Base-by-base conservation (phyloP, 2,888 invertebrate genomes). In the Drosophila histrio region DNA sequence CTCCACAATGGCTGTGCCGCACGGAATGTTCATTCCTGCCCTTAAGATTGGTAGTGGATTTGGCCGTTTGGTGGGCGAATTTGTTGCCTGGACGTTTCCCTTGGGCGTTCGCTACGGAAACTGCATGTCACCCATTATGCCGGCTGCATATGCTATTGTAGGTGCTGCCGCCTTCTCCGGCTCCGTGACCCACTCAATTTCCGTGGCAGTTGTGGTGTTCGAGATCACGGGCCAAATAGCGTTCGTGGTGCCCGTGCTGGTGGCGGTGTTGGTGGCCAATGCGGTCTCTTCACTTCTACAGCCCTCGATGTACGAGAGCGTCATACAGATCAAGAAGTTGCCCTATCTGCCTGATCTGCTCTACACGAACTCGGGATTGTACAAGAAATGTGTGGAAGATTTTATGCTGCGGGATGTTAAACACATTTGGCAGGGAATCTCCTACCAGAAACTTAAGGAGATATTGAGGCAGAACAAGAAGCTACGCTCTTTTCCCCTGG, bases 141-240 rank as follows among this genome's bases (percentile, higher is more conserved):
- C 98, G 39, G 95, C 99, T 19, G 99, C 99, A 0, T 99, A 99
- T 92, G 98, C 99, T 1, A 97, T 98, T 0, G 99, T 98, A 0
- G 99, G 99, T 0, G 97, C 97, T 0, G 97, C 97, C 0, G 98
- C 99, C 0, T 96, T 99, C 91, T 97, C 98, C 0, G 99, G 98
- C 0, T 97, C 98, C 1, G 98, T 99, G 3, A 99, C 99, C 0
- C 98, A 99, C 92, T 98, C 99, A 0, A 98, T 99, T 30, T 98
- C 98, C 0, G 98, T 99, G 32, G 97, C 98, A 70, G 99, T 99
- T 75, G 99, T 99, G 72, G 96, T 99, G 56, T 98, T 98, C 91
- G 99, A 99, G 92, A 96, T 99, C 95, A 99, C 99, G 0, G 99
- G 99, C 28, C 99, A 99, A 93, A 97, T 99, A 79, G 97, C 97